Evolutionary conservation across 1,140 invertebrate genomes (phyloP).

Genomic region (Pogonomyrmex barbatus): DNA sequence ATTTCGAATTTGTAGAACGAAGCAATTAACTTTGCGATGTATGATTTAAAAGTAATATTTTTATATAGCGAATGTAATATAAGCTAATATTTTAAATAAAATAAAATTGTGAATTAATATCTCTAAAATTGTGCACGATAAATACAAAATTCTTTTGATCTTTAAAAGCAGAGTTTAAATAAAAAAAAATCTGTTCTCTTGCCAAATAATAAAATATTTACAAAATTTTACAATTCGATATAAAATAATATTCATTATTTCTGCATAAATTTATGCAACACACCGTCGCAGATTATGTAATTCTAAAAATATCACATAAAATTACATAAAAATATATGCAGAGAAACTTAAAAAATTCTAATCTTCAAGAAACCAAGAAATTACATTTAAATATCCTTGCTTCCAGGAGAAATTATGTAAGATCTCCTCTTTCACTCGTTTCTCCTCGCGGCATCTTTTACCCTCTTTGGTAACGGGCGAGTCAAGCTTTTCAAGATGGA

Average conservation of each 20-base stretch:
- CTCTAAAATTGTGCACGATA: background rate
- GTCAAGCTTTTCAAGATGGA: slow-evolving; percentile 9
- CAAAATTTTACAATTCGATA: background rate
- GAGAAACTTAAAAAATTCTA: background rate
- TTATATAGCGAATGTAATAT: background rate
- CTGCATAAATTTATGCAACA: background rate
- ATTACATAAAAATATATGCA: background rate
- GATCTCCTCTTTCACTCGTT: background rate
- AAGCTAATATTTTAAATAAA: background rate
- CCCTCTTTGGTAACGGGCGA: background rate
- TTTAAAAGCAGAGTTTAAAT: background rate
- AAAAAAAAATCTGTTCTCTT: background rate
- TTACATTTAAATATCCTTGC: background rate
- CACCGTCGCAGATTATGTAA: background rate
- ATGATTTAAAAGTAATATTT: background rate
- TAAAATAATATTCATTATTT: background rate
- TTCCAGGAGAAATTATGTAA: background rate
- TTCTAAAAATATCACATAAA: background rate
- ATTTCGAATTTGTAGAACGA: background rate
- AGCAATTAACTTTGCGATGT: background rate
- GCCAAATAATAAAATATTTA: background rate
- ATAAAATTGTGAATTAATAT: slow-evolving; percentile 5
- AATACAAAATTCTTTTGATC: background rate
- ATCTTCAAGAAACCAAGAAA: background rate
- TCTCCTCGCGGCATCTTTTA: background rate